Conservation (phyloP, 1,140 invertebrate species). For the Copidosoma floridanum region DNA sequence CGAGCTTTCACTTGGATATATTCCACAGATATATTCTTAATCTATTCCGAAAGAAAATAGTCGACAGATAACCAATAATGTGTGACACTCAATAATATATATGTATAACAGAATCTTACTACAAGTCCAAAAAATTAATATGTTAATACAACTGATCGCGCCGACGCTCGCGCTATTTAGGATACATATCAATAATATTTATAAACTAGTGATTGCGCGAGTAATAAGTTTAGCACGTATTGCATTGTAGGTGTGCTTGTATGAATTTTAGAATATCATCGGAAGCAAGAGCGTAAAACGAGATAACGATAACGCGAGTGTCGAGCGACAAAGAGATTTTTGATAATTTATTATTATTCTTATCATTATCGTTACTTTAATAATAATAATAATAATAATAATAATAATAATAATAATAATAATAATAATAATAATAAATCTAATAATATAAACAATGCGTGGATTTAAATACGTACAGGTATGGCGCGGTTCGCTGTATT, state of each 20-base stretch:
- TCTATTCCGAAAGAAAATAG: constrained; percentile 49
- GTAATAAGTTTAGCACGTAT: too few relatives aligned
- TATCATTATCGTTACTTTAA: too few relatives aligned
- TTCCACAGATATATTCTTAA: constrained; percentile 52
- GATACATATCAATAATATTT: too few relatives aligned
- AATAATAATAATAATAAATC: too few relatives aligned
- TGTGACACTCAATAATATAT: constrained; percentile 50
- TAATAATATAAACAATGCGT: constrained; percentile 49
- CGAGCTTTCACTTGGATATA: constrained; percentile 26
- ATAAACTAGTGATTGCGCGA: too few relatives aligned
- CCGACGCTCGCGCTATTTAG: constrained; percentile 15
- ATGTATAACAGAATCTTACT: constrained; percentile 55
- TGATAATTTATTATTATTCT: constrained; percentile 42
- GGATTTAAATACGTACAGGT: constrained; percentile 52
- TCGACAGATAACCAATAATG: constrained; percentile 38
- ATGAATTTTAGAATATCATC: too few relatives aligned
- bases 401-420: too few relatives aligned
- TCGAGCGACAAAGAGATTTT: constrained; percentile 12
- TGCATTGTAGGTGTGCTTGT: too few relatives aligned
- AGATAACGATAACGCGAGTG: too few relatives aligned
- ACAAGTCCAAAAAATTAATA: constrained; percentile 50
- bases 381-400: too few relatives aligned
- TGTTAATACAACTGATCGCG: too few relatives aligned
- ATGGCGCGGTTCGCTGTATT: constrained; percentile 41
- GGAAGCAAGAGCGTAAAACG: too few relatives aligned